Evolutionary conservation across 2,113 vertebrate genomes (phyloP).

Genomic region (Caranx ignobilis): DNA sequence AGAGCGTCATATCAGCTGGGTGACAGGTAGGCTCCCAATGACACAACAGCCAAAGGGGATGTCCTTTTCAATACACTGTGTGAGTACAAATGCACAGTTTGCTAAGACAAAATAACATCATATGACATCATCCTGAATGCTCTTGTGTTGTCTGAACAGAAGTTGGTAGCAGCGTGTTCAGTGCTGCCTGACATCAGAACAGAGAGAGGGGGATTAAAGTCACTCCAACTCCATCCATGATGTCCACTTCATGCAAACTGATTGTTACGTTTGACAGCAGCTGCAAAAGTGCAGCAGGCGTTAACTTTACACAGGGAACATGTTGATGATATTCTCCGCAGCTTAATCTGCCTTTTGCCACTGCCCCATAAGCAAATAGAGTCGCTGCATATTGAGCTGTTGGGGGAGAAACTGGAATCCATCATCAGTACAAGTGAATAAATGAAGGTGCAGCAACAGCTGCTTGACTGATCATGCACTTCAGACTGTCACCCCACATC

Average conservation of each 20-base stretch:
- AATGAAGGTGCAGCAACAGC: conserved; percentile 67
- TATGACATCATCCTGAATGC: conserved; percentile 64
- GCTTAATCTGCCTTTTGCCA: conserved; percentile 69
- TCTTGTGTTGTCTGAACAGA: conserved; percentile 44
- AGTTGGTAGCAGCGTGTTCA: conserved; percentile 12
- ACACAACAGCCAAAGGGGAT: conserved; percentile 77
- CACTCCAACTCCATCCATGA: conserved; percentile 1
- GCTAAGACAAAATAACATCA: conserved; percentile 67
- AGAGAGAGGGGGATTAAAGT: conserved; percentile 29
- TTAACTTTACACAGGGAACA: conserved; percentile 27
- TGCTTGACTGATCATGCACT: conserved; percentile 60
- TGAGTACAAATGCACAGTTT: conserved; percentile 42
- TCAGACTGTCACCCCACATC: conserved; percentile 68
- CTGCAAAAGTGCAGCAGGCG: conserved; percentile 29
- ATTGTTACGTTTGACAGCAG: conserved; percentile 48
- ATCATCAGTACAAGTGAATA: conserved; percentile 65
- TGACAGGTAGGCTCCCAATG: conserved; percentile 77
- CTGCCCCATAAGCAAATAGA: conserved; percentile 65
- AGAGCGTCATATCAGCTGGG: conserved; percentile 70
- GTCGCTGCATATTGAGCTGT: conserved; percentile 32
- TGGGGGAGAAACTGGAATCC: conserved; percentile 29
- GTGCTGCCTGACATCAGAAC: conserved; percentile 6
- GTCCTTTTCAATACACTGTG: conserved; percentile 71
- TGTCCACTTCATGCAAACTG: conserved; percentile 45
- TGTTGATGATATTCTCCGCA: conserved; percentile 50